These are phyloP conservation scores for Polymixis lichenea DNA, from an alignment of 2,888 invertebrate genomes.

Conservation along the genomic window DNA sequence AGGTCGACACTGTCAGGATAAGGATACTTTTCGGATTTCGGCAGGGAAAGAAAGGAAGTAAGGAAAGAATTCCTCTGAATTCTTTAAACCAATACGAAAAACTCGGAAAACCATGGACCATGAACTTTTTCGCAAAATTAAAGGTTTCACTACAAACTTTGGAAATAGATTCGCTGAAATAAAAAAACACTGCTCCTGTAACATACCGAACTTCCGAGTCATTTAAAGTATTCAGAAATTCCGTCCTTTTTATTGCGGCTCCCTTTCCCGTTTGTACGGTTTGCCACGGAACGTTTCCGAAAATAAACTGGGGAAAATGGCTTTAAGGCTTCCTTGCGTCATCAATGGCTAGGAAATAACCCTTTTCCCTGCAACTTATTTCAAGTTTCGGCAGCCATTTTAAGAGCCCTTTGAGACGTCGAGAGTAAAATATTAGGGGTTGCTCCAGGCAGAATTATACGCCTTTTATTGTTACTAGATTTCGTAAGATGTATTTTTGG, in stretches of 20 bases:
- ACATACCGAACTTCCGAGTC: slow-evolving; percentile 30
- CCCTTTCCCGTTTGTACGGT: slow-evolving; percentile 39
- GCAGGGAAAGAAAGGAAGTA: too few species aligned
- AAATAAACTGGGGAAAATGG: slow-evolving; percentile 48
- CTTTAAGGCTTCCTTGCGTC: slow-evolving; percentile 40
- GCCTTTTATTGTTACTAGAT: background rate
- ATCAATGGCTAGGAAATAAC: slow-evolving; percentile 53
- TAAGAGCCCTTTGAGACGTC: slow-evolving; percentile 18
- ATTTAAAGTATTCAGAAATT: slow-evolving; percentile 53
- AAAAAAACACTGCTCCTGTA: slow-evolving; percentile 4
- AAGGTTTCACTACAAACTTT: slow-evolving; percentile 29
- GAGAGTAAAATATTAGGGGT: slow-evolving; percentile 10
- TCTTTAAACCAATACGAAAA: background rate
- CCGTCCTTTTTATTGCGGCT: slow-evolving; percentile 48
- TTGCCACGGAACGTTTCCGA: slow-evolving; percentile 37
- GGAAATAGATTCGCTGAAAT: slow-evolving; percentile 8
- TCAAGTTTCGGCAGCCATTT: slow-evolving; percentile 27
- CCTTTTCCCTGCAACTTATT: slow-evolving; percentile 45
- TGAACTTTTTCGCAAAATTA: slow-evolving; percentile 23
- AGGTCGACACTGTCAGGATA: background rate
- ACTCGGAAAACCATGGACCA: too few species aligned
- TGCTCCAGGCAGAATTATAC: background rate
- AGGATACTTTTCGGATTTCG: too few species aligned
- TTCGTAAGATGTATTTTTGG: background rate
- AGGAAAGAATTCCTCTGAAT: too few species aligned